Evolutionary conservation across 2,888 invertebrate genomes (phyloP).

Genomic region (Loripinus fragilis): DNA sequence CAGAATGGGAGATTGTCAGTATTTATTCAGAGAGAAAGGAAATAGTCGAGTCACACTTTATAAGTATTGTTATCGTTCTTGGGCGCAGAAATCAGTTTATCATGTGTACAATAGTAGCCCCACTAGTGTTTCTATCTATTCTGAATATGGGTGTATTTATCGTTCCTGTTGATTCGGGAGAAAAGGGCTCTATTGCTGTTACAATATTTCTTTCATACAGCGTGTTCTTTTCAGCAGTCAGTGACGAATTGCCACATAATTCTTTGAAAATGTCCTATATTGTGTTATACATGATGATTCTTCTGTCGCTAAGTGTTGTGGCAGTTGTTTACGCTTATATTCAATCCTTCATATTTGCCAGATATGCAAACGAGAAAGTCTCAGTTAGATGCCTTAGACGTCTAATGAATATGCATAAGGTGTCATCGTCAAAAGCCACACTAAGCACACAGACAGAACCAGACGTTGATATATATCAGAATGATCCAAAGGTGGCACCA

Average conservation of each 20-base stretch:
- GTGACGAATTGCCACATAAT: conserved; percentile 52
- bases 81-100: conserved; percentile 49
- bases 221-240: conserved; percentile 51
- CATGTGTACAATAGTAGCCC: conserved; percentile 48
- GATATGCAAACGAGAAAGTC: neutral
- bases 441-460: neutral
- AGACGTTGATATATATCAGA: neutral
- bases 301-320: neutral
- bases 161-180: conserved; percentile 54
- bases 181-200: conserved; percentile 58
- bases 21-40: neutral
- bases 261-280: conserved; percentile 18
- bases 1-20: neutral
- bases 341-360: neutral
- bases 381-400: neutral
- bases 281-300: neutral
- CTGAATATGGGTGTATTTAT: conserved; percentile 53
- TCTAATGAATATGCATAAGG: neutral
- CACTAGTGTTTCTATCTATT: conserved; percentile 48
- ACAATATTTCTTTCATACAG: conserved; percentile 58
- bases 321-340: neutral
- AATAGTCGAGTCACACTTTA: neutral
- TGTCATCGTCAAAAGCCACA: neutral
- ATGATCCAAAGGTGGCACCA: neutral
- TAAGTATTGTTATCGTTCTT: neutral